phyloP scores from a whole-genome alignment of 2,888 invertebrate species.

The Entomobrya proxima region DNA sequence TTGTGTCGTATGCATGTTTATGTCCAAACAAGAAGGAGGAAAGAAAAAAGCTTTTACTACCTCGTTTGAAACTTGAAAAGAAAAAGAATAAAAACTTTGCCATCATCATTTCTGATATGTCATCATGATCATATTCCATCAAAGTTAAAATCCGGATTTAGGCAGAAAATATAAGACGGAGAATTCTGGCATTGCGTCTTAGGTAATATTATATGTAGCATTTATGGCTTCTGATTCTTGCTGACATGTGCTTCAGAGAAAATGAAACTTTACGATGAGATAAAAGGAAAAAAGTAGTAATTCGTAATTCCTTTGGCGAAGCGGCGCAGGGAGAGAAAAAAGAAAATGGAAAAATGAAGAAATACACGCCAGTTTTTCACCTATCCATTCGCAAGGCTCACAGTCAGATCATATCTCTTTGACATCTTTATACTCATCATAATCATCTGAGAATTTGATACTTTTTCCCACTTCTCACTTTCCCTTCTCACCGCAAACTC shows the following conservation, averaged over 20 bases:
- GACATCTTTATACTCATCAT: slow-evolving; percentile 51
- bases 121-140: slow-evolving; percentile 59
- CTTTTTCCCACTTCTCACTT: slow-evolving; percentile 49
- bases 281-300: slow-evolving; percentile 44
- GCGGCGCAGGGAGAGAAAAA: neutral
- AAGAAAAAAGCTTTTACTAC: neutral
- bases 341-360: slow-evolving; percentile 35
- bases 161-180: slow-evolving; percentile 18
- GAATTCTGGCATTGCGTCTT: neutral
- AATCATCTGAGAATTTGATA: slow-evolving; percentile 59
- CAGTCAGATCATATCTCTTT: slow-evolving; percentile 47
- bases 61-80: slow-evolving; percentile 2
- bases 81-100: slow-evolving; percentile 41
- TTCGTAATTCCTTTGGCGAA: neutral
- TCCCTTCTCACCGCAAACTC: neutral
- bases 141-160: slow-evolving; percentile 54
- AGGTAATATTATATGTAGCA: neutral
- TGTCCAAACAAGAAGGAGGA: neutral
- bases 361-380: slow-evolving; percentile 35
- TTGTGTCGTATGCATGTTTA: neutral
- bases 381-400: slow-evolving; percentile 25
- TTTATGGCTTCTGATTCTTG: neutral
- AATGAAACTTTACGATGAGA: slow-evolving; percentile 60
- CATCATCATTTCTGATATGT: slow-evolving; percentile 57
- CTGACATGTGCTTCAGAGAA: slow-evolving; percentile 54